These are phyloP conservation scores for Eupithecia exiguata DNA, from an alignment of 2,888 invertebrate species.

Conservation along the genomic window DNA sequence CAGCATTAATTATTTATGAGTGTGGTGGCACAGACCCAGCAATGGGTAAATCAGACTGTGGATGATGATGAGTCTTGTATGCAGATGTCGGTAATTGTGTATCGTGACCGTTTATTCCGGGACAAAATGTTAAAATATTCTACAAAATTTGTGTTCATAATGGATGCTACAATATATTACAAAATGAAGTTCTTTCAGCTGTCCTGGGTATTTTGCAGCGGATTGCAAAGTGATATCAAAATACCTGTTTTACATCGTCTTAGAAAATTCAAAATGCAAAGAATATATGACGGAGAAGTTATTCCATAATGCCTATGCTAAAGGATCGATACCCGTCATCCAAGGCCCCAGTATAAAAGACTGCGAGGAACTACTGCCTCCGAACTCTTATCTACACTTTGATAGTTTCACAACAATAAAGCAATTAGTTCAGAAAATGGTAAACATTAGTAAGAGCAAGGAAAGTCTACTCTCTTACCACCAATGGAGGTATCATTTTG, in stretches of 20 bases:
- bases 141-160: too few relatives aligned
- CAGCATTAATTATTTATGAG: too few relatives aligned
- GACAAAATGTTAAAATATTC: too few relatives aligned
- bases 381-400: constrained; percentile 85
- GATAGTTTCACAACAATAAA: constrained; percentile 79
- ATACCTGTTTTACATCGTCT: constrained; percentile 88
- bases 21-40: too few relatives aligned
- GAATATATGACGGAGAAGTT: constrained; percentile 89
- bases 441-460: constrained; percentile 65
- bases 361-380: constrained; percentile 82
- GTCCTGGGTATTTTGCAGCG: constrained; percentile 85
- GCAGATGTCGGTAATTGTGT: too few relatives aligned
- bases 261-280: constrained; percentile 88
- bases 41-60: too few relatives aligned
- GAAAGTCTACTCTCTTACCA: constrained; percentile 77
- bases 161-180: neutral
- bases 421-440: constrained; percentile 81
- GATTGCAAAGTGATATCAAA: constrained; percentile 83
- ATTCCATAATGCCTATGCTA: constrained; percentile 86
- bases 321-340: constrained; percentile 86
- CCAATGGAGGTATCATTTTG: constrained; percentile 84
- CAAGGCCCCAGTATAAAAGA: constrained; percentile 84
- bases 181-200: constrained; percentile 72
- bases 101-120: too few relatives aligned
- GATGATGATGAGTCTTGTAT: too few relatives aligned